Base-by-base conservation (phyloP, 2,797 vertebrate species). In the Euphonia xanthogaster region DNA sequence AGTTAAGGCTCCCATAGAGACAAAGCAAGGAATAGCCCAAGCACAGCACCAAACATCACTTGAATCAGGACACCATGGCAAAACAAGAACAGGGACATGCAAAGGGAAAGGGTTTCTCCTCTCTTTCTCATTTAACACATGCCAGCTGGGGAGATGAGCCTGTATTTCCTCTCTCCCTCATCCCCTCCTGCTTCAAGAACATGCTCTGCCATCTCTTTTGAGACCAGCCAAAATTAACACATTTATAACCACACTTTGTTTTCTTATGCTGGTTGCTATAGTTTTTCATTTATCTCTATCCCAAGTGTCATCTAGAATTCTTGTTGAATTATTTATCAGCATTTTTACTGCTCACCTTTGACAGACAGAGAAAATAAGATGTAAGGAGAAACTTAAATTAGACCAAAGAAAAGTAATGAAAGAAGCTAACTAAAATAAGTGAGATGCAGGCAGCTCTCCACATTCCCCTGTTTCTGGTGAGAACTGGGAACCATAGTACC, bases 291-390 rank as follows among this genome's bases (percentile, higher is more conserved):
- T 88, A 83, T 93, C 84, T 94, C 73, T 74, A 92, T 80, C 86
- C 63, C 90, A 89, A 88, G 88, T 60, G 55, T 66, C 80, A 96
- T 70, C 88, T 63, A 65, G 72, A 58, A 72, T 31, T 77, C 91
- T 77, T 76, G 27, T 47, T 91, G 78, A 88, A 93, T 90, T 96
- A 93, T 96, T 94, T 97, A 94, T 89, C 37, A 44, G 77, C 25
- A 65, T 90, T 94, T 96, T 94, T 93, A 94, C 84, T 83, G 71
- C 62, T 97, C 94, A 93, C 78, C 78, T 94, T 91, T 94, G 94
- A 96, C 75, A 94, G 89, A 92, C 65, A 90, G 57, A 92, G 63
- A 96, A 96, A 96, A 85, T 75, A 95, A 89, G 84, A 96, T 54
- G 58, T 66, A 96, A 95, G 50, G 66, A 91, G 57, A 93, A 94